These are phyloP conservation scores for Harpagifer antarcticus DNA, from an alignment of 2,797 vertebrate genomes.

Conservation along the genomic window DNA sequence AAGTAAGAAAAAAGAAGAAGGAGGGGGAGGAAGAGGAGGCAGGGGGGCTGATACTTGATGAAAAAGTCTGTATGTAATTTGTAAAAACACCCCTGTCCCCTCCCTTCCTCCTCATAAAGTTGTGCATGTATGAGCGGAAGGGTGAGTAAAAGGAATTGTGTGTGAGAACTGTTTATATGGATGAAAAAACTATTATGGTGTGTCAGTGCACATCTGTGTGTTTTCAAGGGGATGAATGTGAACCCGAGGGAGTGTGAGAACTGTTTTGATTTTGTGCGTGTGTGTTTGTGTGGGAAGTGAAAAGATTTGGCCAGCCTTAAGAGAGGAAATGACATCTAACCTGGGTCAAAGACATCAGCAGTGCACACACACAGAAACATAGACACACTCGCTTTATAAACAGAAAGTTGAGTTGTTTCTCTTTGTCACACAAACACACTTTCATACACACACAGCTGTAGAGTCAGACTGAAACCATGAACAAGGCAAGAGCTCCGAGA, in stretches of 20 bases:
- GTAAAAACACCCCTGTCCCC: slow-evolving; percentile 43
- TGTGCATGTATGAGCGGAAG: slow-evolving; percentile 5
- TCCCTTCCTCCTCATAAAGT: slow-evolving; percentile 58
- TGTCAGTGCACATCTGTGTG: slow-evolving; percentile 14
- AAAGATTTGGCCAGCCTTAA: slow-evolving; percentile 24
- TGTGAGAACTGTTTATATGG: slow-evolving; percentile 9
- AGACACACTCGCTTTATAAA: slow-evolving; percentile 1
- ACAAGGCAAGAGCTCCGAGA: neutral
- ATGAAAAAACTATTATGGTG: slow-evolving; percentile 1
- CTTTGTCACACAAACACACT: neutral
- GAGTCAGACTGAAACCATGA: neutral
- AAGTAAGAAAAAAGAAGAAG: slow-evolving; percentile 38
- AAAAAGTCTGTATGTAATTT: slow-evolving; percentile 77
- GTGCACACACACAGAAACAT: neutral
- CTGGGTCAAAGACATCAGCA: slow-evolving; percentile 41
- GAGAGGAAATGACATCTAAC: slow-evolving; percentile 63
- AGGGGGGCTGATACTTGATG: slow-evolving; percentile 71
- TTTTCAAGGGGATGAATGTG: slow-evolving; percentile 27
- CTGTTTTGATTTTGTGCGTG: slow-evolving; percentile 22
- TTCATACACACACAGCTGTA: neutral
- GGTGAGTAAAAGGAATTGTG: slow-evolving; percentile 21
- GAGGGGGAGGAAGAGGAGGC: slow-evolving; percentile 16
- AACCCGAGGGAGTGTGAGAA: slow-evolving; percentile 21
- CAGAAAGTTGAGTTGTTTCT: slow-evolving; percentile 16
- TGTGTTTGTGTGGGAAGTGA: slow-evolving; percentile 41